These are phyloP conservation scores for Thrips palmi DNA, from an alignment of 1,140 invertebrate species.

Conservation along the genomic window DNA sequence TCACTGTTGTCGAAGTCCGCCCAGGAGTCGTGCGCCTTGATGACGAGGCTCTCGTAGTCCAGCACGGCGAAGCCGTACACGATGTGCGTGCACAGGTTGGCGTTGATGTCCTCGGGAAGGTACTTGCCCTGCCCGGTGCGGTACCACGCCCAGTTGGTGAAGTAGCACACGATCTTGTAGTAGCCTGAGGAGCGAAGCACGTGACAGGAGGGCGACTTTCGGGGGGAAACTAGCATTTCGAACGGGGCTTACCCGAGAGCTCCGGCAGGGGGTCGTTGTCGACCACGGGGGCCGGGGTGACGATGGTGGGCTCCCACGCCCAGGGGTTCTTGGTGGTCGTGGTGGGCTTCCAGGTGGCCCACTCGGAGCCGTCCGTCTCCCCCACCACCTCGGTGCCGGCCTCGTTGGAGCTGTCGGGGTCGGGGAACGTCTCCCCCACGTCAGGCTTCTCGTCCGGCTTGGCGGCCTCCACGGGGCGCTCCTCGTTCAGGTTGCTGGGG, in stretches of 20 bases:
- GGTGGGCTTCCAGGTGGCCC: conserved; percentile 14
- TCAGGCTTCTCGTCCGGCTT: too few species aligned
- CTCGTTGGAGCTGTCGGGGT: conserved; percentile 20
- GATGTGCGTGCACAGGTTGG: conserved; percentile 74
- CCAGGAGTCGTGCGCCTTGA: conserved; percentile 75
- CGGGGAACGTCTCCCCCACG: conserved; percentile 7
- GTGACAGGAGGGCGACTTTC: too few species aligned
- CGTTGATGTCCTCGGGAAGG: conserved; percentile 66
- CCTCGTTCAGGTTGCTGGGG: too few species aligned
- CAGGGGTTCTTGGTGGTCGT: conserved; percentile 18
- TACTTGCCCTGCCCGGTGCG: conserved; percentile 63
- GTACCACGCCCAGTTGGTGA: conserved; percentile 90
- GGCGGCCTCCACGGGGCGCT: too few species aligned
- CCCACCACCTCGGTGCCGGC: conserved; percentile 16
- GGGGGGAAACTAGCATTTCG: too few species aligned
- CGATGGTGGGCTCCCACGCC: conserved; percentile 13
- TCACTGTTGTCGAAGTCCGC: conserved; percentile 71
- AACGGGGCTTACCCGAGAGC: too few species aligned
- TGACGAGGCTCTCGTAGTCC: conserved; percentile 52
- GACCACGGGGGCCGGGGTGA: conserved; percentile 14
- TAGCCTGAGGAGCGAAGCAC: conserved; percentile 18
- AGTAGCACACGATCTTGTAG: conserved; percentile 73
- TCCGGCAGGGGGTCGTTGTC: neutral
- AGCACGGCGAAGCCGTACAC: conserved; percentile 82
- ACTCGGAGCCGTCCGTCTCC: conserved; percentile 12